A percentile compares a stretch with the other conserved stretches of the same genome.
These are phyloP conservation scores for Vanacampus margaritifer DNA, from an alignment of 2,113 vertebrate genomes.

Conservation along the genomic window DNA sequence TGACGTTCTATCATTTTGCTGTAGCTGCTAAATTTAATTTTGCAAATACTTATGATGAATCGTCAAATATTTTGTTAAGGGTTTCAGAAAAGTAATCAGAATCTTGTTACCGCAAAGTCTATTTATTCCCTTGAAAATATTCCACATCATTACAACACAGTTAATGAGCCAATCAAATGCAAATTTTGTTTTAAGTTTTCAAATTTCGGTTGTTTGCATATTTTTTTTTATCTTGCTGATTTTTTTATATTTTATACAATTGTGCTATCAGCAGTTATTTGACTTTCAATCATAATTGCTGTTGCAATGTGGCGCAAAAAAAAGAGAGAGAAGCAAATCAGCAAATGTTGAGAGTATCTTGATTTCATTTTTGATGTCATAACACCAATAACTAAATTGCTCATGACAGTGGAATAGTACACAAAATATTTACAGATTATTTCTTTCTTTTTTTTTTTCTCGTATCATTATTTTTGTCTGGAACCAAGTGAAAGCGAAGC, in stretches of 20 bases:
- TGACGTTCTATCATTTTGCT: background rate
- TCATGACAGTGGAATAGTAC: background rate
- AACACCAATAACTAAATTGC: background rate
- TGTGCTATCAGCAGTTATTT: background rate
- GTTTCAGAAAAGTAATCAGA: background rate
- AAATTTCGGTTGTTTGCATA: background rate
- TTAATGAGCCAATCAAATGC: background rate
- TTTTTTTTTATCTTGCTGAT: background rate
- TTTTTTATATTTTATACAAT: background rate
- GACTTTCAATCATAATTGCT: background rate
- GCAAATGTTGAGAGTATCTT: background rate
- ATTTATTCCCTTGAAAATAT: background rate
- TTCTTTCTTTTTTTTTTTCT: background rate
- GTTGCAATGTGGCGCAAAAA: background rate
- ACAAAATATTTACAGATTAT: background rate
- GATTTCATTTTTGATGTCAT: background rate
- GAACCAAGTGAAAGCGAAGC: conserved; percentile 16
- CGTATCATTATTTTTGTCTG: conserved; percentile 9
- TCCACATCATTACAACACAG: background rate
- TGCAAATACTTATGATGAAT: background rate
- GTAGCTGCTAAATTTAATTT: background rate
- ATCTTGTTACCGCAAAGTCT: background rate
- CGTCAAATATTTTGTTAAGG: background rate
- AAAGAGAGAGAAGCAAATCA: background rate
- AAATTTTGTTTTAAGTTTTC: background rate